Evolutionary conservation across 2,888 invertebrate species (phyloP).

Genomic region (Stenoptilia bipunctidactyla): DNA sequence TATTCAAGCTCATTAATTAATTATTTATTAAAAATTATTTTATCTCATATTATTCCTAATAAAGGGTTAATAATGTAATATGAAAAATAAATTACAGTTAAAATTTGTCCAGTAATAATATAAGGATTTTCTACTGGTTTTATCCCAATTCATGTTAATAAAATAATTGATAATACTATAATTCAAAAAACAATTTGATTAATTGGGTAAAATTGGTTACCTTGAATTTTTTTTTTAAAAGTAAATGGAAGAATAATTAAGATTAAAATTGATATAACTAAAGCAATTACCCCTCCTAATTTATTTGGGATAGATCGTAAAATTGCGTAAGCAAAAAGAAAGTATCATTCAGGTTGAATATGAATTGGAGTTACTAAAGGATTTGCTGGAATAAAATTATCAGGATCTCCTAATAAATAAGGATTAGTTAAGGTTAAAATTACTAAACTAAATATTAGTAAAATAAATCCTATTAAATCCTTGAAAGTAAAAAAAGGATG

Average conservation of each 20-base stretch:
- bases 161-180: constrained; percentile 63
- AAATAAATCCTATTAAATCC: constrained; percentile 73
- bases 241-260: constrained; percentile 73
- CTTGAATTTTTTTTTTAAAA: constrained; percentile 68
- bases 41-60: constrained; percentile 67
- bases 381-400: constrained; percentile 81
- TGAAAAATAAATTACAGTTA: constrained; percentile 71
- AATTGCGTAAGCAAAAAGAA: constrained; percentile 86
- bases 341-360: constrained; percentile 90
- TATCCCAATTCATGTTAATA: constrained; percentile 81
- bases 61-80: constrained; percentile 70
- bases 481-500: constrained; percentile 76
- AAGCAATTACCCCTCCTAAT: constrained; percentile 79
- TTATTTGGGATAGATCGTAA: constrained; percentile 85
- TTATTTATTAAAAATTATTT: constrained; percentile 48
- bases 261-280: constrained; percentile 77
- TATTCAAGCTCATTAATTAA: constrained; percentile 74
- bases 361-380: constrained; percentile 78
- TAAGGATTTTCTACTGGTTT: constrained; percentile 78
- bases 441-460: constrained; percentile 65
- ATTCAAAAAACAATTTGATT: constrained; percentile 74
- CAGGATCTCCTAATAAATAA: constrained; percentile 75
- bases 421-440: constrained; percentile 67
- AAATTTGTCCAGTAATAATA: constrained; percentile 71
- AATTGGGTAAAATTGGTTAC: constrained; percentile 72